These are phyloP conservation scores for Meteorus cinctellus DNA, from an alignment of 2,888 invertebrate genomes.

Conservation along the genomic window DNA sequence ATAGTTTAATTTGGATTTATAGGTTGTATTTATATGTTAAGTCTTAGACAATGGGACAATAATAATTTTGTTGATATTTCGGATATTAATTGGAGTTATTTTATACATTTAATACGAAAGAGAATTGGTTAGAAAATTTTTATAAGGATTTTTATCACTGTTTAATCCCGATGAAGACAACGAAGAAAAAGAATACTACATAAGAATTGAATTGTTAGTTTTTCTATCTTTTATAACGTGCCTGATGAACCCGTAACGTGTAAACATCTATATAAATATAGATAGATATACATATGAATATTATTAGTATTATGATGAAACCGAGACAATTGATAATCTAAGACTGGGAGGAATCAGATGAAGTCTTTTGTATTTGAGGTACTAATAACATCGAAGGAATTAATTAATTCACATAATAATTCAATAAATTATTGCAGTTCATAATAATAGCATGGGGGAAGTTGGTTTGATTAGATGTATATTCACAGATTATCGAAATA, in stretches of 20 bases:
- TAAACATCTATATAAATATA: background rate
- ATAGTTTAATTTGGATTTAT: conserved; percentile 15
- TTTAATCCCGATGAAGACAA: background rate
- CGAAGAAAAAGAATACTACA: background rate
- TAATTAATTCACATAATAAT: conserved; percentile 10
- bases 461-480: background rate
- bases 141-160: conserved; percentile 7
- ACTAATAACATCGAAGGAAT: background rate
- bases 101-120: background rate
- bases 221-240: conserved; percentile 5
- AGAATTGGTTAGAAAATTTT: conserved; percentile 25
- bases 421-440: conserved; percentile 30
- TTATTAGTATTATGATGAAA: background rate
- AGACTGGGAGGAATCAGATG: conserved; percentile 32
- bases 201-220: background rate
- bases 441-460: background rate
- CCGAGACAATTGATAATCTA: background rate
- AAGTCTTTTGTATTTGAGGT: conserved; percentile 13
- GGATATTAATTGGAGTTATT: conserved; percentile 11
- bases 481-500: background rate
- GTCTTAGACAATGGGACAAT: conserved; percentile 22
- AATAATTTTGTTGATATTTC: conserved; percentile 36
- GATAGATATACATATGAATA: background rate
- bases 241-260: background rate
- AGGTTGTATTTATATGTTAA: background rate